phyloP scores from a whole-genome alignment of 2,797 vertebrate genomes.

The Gambelia wislizenii region DNA sequence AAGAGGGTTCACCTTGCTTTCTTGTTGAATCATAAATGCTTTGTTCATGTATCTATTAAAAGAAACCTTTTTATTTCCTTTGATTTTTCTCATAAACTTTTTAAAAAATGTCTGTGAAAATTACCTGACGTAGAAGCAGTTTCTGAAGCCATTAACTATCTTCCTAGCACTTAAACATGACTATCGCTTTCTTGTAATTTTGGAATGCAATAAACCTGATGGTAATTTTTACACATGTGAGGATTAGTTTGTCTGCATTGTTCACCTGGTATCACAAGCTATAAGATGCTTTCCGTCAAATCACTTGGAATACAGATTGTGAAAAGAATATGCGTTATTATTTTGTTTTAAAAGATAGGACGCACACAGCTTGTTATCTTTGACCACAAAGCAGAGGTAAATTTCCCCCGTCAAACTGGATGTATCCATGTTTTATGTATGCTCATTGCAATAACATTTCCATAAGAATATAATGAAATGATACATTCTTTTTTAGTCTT shows the following conservation, averaged over 20 bases:
- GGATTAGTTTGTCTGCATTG: constrained; percentile 29
- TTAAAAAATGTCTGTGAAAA: constrained; percentile 3
- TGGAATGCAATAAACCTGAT: constrained; percentile 34
- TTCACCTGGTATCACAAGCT: constrained; percentile 50
- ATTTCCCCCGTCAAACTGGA: constrained; percentile 49
- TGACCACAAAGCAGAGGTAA: constrained; percentile 49
- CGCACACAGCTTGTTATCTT: constrained; percentile 54
- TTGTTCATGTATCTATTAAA: constrained; percentile 4
- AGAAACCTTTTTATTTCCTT: not conserved
- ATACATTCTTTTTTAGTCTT: constrained; percentile 42
- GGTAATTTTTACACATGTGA: constrained; percentile 43
- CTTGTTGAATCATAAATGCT: not conserved
- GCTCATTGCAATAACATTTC: constrained; percentile 57
- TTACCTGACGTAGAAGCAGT: not conserved
- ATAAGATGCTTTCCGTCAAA: constrained; percentile 43
- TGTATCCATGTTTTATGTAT: constrained; percentile 57
- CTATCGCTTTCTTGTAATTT: constrained; percentile 25
- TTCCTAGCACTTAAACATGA: constrained; percentile 24
- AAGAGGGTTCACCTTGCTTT: not conserved
- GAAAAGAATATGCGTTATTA: constrained; percentile 35
- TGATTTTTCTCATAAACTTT: rapidly evolving
- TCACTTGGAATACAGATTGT: constrained; percentile 36
- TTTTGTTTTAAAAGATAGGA: constrained; percentile 62
- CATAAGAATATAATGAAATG: constrained; percentile 66
- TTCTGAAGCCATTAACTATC: constrained; percentile 40